Evolutionary conservation across 2,888 invertebrate species (phyloP), one percentile per base, ranked within the genome.

Genomic region (Agonopterix alstromeriana): DNA sequence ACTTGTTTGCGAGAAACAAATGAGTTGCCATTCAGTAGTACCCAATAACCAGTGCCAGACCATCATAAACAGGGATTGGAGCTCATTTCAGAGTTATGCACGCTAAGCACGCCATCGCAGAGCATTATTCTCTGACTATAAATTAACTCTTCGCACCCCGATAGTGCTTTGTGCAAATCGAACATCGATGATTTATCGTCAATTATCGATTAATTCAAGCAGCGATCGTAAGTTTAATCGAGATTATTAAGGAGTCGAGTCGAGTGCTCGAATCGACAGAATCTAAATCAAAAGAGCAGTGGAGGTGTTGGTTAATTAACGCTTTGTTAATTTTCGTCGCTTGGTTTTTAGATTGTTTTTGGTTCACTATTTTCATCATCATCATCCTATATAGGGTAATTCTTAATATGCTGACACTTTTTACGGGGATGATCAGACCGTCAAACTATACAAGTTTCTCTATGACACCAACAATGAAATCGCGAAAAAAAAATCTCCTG

Each of bases 171-270:
- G 84, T 81, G 82, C 82, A 76, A 82, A 82, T 83, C 82, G 86
- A 82, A 85, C 85, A 85, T 73, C 77, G 80, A 84, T 88, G 88
- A 88, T 87, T 87, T 88, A 88, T 86, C 77, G 78, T 83, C 87
- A 86, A 87, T 88, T 88, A 88, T 80, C 88, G 88, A 87, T 88
- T 87, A 88, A 88, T 88, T 86, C 88, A 88, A 87, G 87, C 87
- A 85, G 87, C 86, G 77, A 66, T 81, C 82, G 84, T 85, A 84
- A 83, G 74, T 87, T 84, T 82, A 79, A 80, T 78, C 81, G 77
- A 75, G 73, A 82, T 83, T 84, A 83, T 79, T 81, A 77, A 83
- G 70, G 74, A 73, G 66, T 63, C 61, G 67, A 62, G 64, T 67
- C 70, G 67, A 73, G 69, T 74, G 74, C 63, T 65, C 57, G 65